These are phyloP conservation scores for Gymnodraco acuticeps DNA, from an alignment of 2,797 vertebrate species.

Conservation along the genomic window DNA sequence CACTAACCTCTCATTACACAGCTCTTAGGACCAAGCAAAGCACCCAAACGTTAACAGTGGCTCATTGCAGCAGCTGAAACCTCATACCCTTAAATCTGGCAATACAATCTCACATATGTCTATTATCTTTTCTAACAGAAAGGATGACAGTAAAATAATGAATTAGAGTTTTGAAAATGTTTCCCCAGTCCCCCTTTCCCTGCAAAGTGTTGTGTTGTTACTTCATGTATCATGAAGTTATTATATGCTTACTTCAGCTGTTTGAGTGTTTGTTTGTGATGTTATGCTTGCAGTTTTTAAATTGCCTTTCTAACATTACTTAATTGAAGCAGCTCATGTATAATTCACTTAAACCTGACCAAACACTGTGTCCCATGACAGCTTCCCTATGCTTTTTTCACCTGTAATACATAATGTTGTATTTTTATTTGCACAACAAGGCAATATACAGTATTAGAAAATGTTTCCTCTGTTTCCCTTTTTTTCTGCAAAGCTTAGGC, in stretches of 20 bases:
- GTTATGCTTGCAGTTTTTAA: too few species aligned
- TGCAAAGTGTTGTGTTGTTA: too few species aligned
- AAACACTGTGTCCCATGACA: neutral
- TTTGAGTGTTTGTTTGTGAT: too few species aligned
- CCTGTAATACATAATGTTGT: neutral
- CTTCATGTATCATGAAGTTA: too few species aligned
- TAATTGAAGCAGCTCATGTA: slow-evolving; percentile 38
- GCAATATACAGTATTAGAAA: neutral
- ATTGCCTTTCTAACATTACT: neutral
- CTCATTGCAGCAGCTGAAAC: slow-evolving; percentile 44
- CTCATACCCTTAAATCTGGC: slow-evolving; percentile 2
- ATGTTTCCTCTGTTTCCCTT: neutral
- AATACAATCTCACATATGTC: neutral
- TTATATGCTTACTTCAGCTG: too few species aligned
- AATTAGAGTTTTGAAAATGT: too few species aligned
- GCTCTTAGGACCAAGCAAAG: slow-evolving; percentile 7
- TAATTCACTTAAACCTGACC: neutral
- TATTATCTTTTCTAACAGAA: too few species aligned
- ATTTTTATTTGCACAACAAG: neutral
- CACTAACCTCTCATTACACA: slow-evolving; percentile 40
- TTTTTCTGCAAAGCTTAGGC: neutral
- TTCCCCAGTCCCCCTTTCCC: too few species aligned
- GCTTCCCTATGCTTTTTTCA: neutral
- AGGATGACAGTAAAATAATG: too few species aligned
- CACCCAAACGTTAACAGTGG: neutral